Conservation (phyloP, 2,888 invertebrate species). For the Margaritifera margaritifera region DNA sequence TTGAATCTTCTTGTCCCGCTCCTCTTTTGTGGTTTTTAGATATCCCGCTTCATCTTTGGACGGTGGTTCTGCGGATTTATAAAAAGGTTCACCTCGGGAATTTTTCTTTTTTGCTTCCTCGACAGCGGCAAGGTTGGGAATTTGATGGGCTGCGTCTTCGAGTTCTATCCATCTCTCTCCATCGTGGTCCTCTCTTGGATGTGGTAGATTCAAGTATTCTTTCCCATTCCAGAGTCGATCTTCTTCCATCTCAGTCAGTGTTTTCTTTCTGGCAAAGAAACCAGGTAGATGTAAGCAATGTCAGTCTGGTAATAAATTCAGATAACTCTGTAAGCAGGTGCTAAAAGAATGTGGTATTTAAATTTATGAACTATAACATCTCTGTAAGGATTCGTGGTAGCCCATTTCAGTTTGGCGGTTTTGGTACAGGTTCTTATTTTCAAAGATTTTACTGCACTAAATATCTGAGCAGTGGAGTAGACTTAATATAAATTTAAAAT, state of each 20-base stretch:
- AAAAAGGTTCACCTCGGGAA: conserved; percentile 41
- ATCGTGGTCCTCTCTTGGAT: conserved; percentile 32
- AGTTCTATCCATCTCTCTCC: conserved; percentile 49
- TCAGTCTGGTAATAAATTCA: too few relatives aligned
- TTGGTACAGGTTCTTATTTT: too few relatives aligned
- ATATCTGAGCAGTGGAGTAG: too few relatives aligned
- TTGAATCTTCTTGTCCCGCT: conserved; percentile 52
- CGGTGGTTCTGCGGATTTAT: conserved; percentile 42
- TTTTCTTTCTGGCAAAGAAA: conserved; percentile 47
- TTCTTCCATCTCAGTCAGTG: conserved; percentile 60
- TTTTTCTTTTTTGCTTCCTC: conserved; percentile 18
- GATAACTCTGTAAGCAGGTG: too few relatives aligned
- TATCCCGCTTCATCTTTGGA: conserved; percentile 39
- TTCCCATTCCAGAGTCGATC: conserved; percentile 62
- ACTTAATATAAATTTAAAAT: too few relatives aligned
- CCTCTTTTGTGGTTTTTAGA: conserved; percentile 45
- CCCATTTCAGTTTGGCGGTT: too few relatives aligned
- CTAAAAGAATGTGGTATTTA: too few relatives aligned
- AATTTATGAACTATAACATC: too few relatives aligned
- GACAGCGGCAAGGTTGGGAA: conserved; percentile 37
- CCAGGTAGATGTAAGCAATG: too few relatives aligned
- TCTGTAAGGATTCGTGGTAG: too few relatives aligned
- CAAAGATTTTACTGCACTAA: too few relatives aligned
- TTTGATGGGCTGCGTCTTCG: conserved; percentile 42
- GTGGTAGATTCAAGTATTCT: conserved; percentile 63